A percentile compares a stretch with the other conserved stretches of the same genome.
These are phyloP conservation scores for Lepilemur septentrionalis DNA, from an alignment of 2,797 vertebrate genomes.

Conservation along the genomic window DNA sequence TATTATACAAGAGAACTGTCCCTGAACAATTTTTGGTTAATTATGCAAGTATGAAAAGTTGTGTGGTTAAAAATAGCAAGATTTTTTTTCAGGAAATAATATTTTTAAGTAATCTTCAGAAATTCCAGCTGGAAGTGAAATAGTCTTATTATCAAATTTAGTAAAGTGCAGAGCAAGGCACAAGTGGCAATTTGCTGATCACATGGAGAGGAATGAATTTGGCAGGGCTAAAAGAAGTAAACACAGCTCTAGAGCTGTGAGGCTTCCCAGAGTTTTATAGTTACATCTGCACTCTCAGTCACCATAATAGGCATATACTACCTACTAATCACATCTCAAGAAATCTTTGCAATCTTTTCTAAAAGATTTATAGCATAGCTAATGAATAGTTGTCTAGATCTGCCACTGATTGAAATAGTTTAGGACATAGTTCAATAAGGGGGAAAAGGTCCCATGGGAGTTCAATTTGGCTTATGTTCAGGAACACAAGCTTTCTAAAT, in stretches of 20 bases:
- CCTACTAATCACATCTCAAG: slow-evolving; percentile 59
- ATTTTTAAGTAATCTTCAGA: slow-evolving; percentile 63
- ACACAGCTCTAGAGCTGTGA: background rate
- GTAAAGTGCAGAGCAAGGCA: slow-evolving; percentile 64
- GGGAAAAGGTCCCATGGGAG: background rate
- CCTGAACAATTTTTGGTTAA: slow-evolving; percentile 46
- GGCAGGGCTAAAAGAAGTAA: slow-evolving; percentile 47
- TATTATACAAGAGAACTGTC: background rate
- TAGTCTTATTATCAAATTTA: slow-evolving; percentile 76
- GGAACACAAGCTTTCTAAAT: slow-evolving; percentile 27
- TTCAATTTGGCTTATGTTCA: slow-evolving; percentile 1
- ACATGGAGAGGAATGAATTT: slow-evolving; percentile 38
- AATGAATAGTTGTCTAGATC: slow-evolving; percentile 53
- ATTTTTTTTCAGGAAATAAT: slow-evolving; percentile 51
- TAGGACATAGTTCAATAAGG: slow-evolving; percentile 24
- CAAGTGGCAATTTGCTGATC: slow-evolving; percentile 70
- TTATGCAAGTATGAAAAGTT: slow-evolving; percentile 35
- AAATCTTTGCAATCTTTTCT: slow-evolving; percentile 43
- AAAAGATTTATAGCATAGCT: slow-evolving; percentile 2
- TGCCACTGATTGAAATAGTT: slow-evolving; percentile 12
- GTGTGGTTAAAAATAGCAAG: slow-evolving; percentile 54
- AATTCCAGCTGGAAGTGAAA: slow-evolving; percentile 63
- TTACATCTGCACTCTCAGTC: background rate
- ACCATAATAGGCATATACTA: slow-evolving; percentile 13
- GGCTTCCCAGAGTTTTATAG: background rate